Conservation (phyloP, 2,888 invertebrate genomes). For the Philhelius pedissequus region DNA sequence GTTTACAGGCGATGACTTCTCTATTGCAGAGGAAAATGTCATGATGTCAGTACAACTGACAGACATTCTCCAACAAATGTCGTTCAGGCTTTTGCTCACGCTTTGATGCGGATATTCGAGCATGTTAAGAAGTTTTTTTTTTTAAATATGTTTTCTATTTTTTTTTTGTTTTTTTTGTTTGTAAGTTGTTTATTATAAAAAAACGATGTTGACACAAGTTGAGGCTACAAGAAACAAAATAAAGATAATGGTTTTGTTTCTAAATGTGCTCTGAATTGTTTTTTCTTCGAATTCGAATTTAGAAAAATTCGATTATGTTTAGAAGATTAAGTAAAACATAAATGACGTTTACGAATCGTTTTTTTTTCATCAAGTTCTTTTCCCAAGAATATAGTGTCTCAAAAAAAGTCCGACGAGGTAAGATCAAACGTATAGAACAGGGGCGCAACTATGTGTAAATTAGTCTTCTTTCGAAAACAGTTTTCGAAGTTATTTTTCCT, state of each 20-base stretch:
- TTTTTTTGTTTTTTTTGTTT: background rate
- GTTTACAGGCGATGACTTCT: conserved; percentile 61
- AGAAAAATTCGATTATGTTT: too few species aligned
- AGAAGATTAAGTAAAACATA: too few species aligned
- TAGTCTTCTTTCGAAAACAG: too few species aligned
- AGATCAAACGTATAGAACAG: too few species aligned
- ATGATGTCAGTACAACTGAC: conserved; percentile 51
- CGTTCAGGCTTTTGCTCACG: conserved; percentile 27
- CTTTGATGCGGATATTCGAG: conserved; percentile 31
- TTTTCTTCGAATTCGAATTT: background rate
- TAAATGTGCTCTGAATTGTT: background rate
- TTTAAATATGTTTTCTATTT: background rate
- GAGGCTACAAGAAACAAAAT: background rate
- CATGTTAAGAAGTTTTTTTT: conserved; percentile 2
- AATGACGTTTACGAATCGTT: too few species aligned
- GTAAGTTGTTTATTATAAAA: background rate
- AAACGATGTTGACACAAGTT: background rate
- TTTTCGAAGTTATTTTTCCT: too few species aligned
- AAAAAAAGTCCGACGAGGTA: too few species aligned
- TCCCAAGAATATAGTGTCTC: too few species aligned
- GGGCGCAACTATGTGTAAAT: too few species aligned
- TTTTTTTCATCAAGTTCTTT: too few species aligned
- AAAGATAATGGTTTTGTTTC: background rate
- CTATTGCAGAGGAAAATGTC: conserved; percentile 41
- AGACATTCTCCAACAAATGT: conserved; percentile 55